Base-by-base conservation (phyloP, 2,888 invertebrate species). In the Ectemnius lituratus region DNA sequence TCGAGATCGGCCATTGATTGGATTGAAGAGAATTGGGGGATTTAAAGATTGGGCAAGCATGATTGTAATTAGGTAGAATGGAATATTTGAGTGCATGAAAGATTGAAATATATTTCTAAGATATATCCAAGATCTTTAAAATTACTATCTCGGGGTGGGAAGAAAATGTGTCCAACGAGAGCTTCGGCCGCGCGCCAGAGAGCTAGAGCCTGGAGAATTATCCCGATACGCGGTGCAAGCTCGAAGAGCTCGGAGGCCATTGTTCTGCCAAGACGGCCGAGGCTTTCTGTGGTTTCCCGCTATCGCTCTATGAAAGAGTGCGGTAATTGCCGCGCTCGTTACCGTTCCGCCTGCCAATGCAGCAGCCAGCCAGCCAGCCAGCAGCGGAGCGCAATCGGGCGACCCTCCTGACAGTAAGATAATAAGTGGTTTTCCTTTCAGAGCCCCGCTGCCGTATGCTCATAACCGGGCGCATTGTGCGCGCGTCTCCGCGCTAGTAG, bases 381-480 rank as follows among this genome's bases (percentile, higher is more conserved):
- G 37, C 1, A 6, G 37, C 37, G 8, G 37, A 6, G 78, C 75
- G 81, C 78, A 75, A 83, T 83, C 83, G 82, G 37, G 80, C 75
- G 76, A 78, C 83, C 84, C 84, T 75, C 76, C 80, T 78, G 83
- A 83, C 84, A 81, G 83, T 83, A 75, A 84, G 84, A 83, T 83
- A 83, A 84, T 83, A 83, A 83, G 84, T 84, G 83, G 83, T 83
- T 84, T 84, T 81, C 83, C 82, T 80, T 83, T 81, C 81, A 75
- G 62, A 68, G 75, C 76, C 58, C 60, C 57, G 72, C 72, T 37
- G 52, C 75, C n/a, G 77, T 76, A 76, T 62, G 75, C 74, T 67
- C 80, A 77, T 78, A 78, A 78, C 78, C 78, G 73, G 68, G 45
- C 20, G 77, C 67, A 77, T 78, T 78, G 77, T 77, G 62, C 67